A percentile compares a stretch with the other conserved stretches of the same genome.
These are phyloP conservation scores for Platycheirus albimanus DNA, from an alignment of 2,888 invertebrate species.

Conservation along the genomic window DNA sequence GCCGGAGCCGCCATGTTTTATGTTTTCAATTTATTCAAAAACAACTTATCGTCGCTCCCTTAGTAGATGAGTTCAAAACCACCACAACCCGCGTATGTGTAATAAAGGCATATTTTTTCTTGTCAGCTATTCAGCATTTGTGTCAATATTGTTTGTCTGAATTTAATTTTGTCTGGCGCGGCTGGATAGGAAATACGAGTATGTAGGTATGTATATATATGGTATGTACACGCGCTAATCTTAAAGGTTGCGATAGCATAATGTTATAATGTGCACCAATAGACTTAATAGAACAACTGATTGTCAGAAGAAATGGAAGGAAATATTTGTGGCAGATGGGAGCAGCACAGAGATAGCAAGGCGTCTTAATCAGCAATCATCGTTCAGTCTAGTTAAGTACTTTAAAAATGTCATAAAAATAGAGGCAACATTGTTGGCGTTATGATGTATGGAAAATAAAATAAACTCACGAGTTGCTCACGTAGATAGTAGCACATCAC, in stretches of 20 bases:
- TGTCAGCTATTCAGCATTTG: slow-evolving; percentile 54
- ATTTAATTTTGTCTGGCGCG: slow-evolving; percentile 42
- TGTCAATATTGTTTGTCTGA: slow-evolving; percentile 55
- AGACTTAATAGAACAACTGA: slow-evolving; percentile 52
- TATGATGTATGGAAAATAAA: not conserved
- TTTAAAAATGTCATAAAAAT: too few species aligned
- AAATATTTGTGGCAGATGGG: slow-evolving; percentile 12
- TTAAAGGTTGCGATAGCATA: slow-evolving; percentile 40
- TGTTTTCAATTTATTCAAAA: not conserved
- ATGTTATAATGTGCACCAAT: slow-evolving; percentile 33
- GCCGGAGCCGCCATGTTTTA: not conserved
- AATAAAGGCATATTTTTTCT: slow-evolving; percentile 5
- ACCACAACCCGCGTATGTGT: not conserved
- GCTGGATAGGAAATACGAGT: too few species aligned
- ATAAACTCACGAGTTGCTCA: too few species aligned
- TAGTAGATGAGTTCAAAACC: not conserved
- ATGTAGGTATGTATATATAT: too few species aligned
- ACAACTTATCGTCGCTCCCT: not conserved
- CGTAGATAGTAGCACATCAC: too few species aligned
- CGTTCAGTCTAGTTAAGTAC: not conserved
- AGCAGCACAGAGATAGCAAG: slow-evolving; percentile 2
- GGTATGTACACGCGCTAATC: too few species aligned
- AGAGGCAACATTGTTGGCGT: slow-evolving; percentile 5
- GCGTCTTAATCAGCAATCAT: slow-evolving; percentile 37
- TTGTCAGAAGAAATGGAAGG: slow-evolving; percentile 30